These are phyloP conservation scores for Tenthredo amoena DNA, from an alignment of 2,888 invertebrate species.

Conservation along the genomic window DNA sequence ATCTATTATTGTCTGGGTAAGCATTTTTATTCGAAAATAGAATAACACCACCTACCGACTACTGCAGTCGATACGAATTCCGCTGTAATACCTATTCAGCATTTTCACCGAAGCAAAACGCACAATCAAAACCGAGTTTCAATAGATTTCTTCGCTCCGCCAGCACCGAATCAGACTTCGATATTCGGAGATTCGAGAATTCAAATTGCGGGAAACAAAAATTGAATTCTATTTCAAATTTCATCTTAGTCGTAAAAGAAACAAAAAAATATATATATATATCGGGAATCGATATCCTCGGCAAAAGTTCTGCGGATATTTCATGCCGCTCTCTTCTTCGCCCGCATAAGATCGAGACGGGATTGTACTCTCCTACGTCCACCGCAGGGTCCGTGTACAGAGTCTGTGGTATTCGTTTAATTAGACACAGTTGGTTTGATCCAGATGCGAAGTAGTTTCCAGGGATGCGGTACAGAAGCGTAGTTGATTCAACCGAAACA, in stretches of 20 bases:
- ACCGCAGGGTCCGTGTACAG: background rate
- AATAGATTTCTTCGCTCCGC: conserved; percentile 19
- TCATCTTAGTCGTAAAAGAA: too few species aligned
- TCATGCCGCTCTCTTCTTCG: too few species aligned
- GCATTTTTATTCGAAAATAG: conserved; percentile 31
- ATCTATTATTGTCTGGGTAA: conserved; percentile 28
- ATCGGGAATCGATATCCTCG: too few species aligned
- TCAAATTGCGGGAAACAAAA: background rate
- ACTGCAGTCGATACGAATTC: conserved; percentile 11
- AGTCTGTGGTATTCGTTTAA: conserved; percentile 64
- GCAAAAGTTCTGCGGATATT: too few species aligned
- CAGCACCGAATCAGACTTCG: background rate
- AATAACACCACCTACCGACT: background rate
- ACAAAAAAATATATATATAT: too few species aligned
- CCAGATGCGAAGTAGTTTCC: conserved; percentile 66
- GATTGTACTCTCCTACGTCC: background rate
- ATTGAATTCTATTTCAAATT: background rate
- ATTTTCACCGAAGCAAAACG: conserved; percentile 25
- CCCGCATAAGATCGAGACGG: too few species aligned
- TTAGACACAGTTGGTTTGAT: conserved; percentile 74
- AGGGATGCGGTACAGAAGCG: conserved; percentile 58
- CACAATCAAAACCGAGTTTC: conserved; percentile 6
- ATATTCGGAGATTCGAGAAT: conserved; percentile 3
- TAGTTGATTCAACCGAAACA: conserved; percentile 74
- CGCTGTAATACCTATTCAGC: conserved; percentile 18